Evolutionary conservation across 2,888 invertebrate genomes (phyloP).

Genomic region (Chamaedrilus cognettii): DNA sequence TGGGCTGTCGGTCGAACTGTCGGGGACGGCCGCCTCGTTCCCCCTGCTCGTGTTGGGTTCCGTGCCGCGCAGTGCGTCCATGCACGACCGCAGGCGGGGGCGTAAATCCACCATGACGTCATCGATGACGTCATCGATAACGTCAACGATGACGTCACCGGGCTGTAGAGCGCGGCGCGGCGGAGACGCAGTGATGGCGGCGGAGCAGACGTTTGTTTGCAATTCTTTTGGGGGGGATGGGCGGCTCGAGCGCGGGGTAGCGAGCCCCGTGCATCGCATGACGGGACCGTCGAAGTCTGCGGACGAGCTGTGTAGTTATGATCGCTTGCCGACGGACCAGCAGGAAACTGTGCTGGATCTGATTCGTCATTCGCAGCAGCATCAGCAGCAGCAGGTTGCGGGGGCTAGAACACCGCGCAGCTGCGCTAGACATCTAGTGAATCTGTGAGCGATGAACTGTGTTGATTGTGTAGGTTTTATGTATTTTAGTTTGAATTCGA

Average conservation of each 20-base stretch:
- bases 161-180: background rate
- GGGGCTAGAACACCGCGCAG: no score
- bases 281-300: background rate
- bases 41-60: background rate
- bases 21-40: background rate
- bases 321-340: background rate
- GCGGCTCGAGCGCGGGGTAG: background rate
- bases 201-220: background rate
- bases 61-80: background rate
- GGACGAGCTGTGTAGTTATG: background rate
- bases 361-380: background rate
- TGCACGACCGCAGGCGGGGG: background rate
- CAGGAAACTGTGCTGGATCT: background rate
- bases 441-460: no score
- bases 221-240: no score
- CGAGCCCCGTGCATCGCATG: no score
- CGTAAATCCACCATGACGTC: background rate
- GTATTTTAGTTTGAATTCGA: no score
- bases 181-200: background rate
- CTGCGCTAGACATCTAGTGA: no score
- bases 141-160: conserved; percentile 5
- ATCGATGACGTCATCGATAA: background rate
- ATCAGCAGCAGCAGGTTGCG: no score
- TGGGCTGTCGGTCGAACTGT: background rate
- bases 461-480: no score